Evolutionary conservation across 2,113 vertebrate species (phyloP).

Genomic region (Vanacampus margaritifer): DNA sequence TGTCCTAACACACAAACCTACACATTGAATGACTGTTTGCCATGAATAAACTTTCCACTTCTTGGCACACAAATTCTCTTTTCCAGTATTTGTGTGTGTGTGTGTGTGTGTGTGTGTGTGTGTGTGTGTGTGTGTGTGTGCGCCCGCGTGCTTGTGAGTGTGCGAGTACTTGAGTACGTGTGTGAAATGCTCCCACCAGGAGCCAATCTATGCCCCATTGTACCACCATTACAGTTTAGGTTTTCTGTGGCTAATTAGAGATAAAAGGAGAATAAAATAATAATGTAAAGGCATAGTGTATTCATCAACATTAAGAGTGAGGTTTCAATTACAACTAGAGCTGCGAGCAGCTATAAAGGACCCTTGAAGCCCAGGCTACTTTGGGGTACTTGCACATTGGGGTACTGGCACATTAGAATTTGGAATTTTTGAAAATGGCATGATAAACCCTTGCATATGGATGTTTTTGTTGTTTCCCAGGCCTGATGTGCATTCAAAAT

Average conservation of each 20-base stretch:
- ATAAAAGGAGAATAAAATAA: slow-evolving; percentile 75
- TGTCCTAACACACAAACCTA: too few relatives aligned
- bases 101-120: slow-evolving; percentile 23
- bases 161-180: slow-evolving; percentile 21
- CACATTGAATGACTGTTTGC: too few relatives aligned
- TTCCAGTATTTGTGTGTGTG: too few relatives aligned
- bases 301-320: slow-evolving; percentile 63
- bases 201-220: slow-evolving; percentile 43
- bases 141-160: not conserved
- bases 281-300: slow-evolving; percentile 75
- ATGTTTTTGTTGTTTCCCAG: too few relatives aligned
- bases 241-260: slow-evolving; percentile 78
- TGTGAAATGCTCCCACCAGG: slow-evolving; percentile 39
- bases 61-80: too few relatives aligned
- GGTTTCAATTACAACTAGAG: slow-evolving; percentile 9
- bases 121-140: slow-evolving; percentile 25
- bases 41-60: too few relatives aligned
- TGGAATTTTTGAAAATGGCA: too few relatives aligned
- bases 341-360: slow-evolving; percentile 11
- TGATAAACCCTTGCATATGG: too few relatives aligned
- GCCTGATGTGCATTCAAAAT: too few relatives aligned
- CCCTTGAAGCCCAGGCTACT: too few relatives aligned
- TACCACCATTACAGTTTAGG: slow-evolving; percentile 66
- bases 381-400: too few relatives aligned
- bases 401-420: too few relatives aligned